Percentiles rank a stretch among this genome's conserved stretches.
Evolutionary conservation across 2,888 invertebrate species (phyloP).

Genomic region (Dicycla oo): DNA sequence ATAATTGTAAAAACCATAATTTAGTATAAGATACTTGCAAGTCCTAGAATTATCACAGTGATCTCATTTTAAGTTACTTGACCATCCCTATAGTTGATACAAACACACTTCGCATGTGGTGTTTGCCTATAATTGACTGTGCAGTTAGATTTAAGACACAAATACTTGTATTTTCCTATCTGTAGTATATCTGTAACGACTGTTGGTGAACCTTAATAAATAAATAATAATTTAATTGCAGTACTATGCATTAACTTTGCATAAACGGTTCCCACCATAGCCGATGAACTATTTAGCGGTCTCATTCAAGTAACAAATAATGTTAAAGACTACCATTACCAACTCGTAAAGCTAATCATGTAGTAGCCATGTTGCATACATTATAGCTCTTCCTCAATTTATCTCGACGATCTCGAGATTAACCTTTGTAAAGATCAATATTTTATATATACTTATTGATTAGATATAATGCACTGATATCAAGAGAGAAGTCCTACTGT

Average conservation of each 20-base stretch:
- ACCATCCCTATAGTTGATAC: too few relatives aligned
- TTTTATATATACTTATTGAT: conserved; percentile 18
- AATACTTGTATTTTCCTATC: too few relatives aligned
- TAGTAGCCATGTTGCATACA: conserved; percentile 53
- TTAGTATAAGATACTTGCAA: too few relatives aligned
- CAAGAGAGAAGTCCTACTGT: conserved; percentile 4
- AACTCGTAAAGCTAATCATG: conserved; percentile 44
- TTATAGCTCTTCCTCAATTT: conserved; percentile 60
- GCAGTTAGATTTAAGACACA: too few relatives aligned
- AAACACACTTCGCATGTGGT: too few relatives aligned
- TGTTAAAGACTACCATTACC: conserved; percentile 43
- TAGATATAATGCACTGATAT: conserved; percentile 18
- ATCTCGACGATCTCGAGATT: not conserved
- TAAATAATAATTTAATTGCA: too few relatives aligned
- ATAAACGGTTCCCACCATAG: not conserved
- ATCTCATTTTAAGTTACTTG: not conserved
- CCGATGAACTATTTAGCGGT: conserved; percentile 5
- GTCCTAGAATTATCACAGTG: too few relatives aligned
- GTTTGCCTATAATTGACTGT: too few relatives aligned
- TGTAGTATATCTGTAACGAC: too few relatives aligned
- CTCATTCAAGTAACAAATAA: conserved; percentile 18
- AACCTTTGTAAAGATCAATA: conserved; percentile 13
- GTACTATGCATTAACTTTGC: too few relatives aligned
- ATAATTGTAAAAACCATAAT: not conserved
- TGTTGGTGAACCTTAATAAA: too few relatives aligned